Evolutionary conservation across 2,113 vertebrate genomes (phyloP).

Genomic region (Motacilla alba): DNA sequence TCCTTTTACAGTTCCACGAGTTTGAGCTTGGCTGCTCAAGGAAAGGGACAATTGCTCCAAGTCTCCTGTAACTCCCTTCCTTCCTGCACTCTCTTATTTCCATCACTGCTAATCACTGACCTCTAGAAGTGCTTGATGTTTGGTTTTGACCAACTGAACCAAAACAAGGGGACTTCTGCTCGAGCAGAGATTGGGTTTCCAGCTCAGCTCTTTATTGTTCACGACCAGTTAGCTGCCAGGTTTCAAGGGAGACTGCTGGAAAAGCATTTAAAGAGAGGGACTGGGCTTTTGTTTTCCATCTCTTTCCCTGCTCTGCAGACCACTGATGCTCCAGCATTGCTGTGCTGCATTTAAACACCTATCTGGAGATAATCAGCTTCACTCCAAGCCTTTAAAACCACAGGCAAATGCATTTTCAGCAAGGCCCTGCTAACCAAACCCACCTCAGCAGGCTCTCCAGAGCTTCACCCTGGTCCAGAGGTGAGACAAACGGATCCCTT

Average conservation of each 20-base stretch:
- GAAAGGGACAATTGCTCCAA: background rate
- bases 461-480: background rate
- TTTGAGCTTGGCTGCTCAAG: background rate
- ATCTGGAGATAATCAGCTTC: conserved; percentile 18
- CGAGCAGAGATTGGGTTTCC: conserved; percentile 27
- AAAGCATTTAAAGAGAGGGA: background rate
- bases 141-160: conserved; percentile 9
- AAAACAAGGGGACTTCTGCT: background rate
- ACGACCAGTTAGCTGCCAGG: background rate
- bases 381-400: background rate
- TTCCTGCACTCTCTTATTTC: background rate
- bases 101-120: background rate
- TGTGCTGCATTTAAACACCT: conserved; percentile 4
- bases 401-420: background rate
- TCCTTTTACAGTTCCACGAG: background rate
- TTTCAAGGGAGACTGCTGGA: background rate
- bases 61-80: background rate
- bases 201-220: conserved; percentile 17
- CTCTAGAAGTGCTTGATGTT: background rate
- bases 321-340: background rate
- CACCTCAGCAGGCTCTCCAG: background rate
- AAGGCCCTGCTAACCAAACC: background rate
- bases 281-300: background rate
- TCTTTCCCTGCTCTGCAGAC: background rate
- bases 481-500: background rate